Percentiles rank a stretch among this genome's conserved stretches.
phyloP scores from a whole-genome alignment of 2,797 vertebrate genomes.

The Gila robusta region DNA sequence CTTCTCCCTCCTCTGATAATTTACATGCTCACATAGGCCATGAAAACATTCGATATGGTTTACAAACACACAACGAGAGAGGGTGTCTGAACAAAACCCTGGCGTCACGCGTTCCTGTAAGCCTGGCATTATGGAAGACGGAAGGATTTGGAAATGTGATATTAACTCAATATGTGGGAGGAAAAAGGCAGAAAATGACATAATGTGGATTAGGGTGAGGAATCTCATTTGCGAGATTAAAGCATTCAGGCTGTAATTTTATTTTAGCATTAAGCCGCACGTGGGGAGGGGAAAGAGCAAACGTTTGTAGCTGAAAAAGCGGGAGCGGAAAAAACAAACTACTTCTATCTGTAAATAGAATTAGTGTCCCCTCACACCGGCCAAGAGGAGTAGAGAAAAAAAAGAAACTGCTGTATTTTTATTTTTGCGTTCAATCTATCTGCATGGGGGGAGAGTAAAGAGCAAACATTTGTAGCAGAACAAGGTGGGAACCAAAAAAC shows the following conservation, averaged over 20 bases:
- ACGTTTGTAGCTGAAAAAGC: slow-evolving; percentile 64
- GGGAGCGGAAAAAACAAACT: slow-evolving; percentile 52
- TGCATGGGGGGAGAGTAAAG: slow-evolving; percentile 61
- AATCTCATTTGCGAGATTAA: slow-evolving; percentile 69
- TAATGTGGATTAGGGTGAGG: slow-evolving; percentile 71
- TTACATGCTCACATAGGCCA: slow-evolving; percentile 76
- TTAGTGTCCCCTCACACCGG: slow-evolving; percentile 78
- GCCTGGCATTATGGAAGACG: slow-evolving; percentile 54
- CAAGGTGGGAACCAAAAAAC: slow-evolving; percentile 60
- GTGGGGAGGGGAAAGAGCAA: slow-evolving; percentile 67
- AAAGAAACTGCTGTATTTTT: slow-evolving; percentile 73
- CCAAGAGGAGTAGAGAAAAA: slow-evolving; percentile 84
- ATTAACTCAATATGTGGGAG: slow-evolving; percentile 49
- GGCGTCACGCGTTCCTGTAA: slow-evolving; percentile 20
- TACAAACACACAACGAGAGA: slow-evolving; percentile 46
- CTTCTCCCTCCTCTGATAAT: slow-evolving; percentile 60
- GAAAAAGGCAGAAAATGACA: slow-evolving; percentile 62
- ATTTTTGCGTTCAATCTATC: slow-evolving; percentile 63
- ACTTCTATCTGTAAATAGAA: slow-evolving; percentile 86
- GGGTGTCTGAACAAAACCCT: slow-evolving; percentile 26
- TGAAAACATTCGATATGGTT: slow-evolving; percentile 77
- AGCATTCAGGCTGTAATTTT: slow-evolving; percentile 68
- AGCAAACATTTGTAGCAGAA: slow-evolving; percentile 69
- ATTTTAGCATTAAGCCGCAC: slow-evolving; percentile 68
- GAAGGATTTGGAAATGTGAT: slow-evolving; percentile 63